Conservation (phyloP, 2,888 invertebrate species). For the Pristionchus mayeri region DNA sequence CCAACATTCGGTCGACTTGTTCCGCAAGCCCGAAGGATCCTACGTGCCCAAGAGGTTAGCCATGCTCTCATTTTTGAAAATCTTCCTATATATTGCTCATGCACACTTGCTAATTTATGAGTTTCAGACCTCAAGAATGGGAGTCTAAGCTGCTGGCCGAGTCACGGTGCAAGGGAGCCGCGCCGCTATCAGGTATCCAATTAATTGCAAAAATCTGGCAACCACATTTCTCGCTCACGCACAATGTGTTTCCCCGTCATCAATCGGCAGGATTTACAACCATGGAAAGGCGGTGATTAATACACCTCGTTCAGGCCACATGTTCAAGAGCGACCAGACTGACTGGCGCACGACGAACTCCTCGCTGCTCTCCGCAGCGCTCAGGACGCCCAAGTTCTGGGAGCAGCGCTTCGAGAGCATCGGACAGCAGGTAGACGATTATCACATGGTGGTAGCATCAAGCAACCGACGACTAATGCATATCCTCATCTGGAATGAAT, state of each 20-base stretch:
- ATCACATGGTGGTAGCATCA: no score
- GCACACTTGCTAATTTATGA: not conserved
- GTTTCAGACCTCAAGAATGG: slow-evolving; percentile 72
- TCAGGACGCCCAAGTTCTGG: slow-evolving; percentile 76
- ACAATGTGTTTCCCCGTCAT: not conserved
- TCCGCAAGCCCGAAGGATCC: slow-evolving; percentile 71
- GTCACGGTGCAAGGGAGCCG: slow-evolving; percentile 68
- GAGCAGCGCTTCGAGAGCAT: slow-evolving; percentile 74
- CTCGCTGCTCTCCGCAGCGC: slow-evolving; percentile 73
- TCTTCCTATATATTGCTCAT: not conserved
- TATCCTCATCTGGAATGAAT: no score
- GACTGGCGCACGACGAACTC: slow-evolving; percentile 70
- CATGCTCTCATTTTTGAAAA: not conserved
- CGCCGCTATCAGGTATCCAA: slow-evolving; percentile 65
- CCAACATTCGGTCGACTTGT: slow-evolving; percentile 75
- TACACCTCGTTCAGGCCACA: slow-evolving; percentile 59
- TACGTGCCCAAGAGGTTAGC: slow-evolving; percentile 70
- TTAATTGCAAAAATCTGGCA: no score
- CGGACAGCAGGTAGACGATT: slow-evolving; percentile 65
- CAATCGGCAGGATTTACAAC: not conserved
- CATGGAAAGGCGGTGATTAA: not conserved
- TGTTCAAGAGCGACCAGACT: slow-evolving; percentile 68
- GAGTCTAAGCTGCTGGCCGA: slow-evolving; percentile 72
- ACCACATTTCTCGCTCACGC: no score
- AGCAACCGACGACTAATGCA: no score